Percentiles rank a stretch among this genome's conserved stretches.
phyloP scores from a whole-genome alignment of 2,113 vertebrate species.

The Mormyrus lacerda region DNA sequence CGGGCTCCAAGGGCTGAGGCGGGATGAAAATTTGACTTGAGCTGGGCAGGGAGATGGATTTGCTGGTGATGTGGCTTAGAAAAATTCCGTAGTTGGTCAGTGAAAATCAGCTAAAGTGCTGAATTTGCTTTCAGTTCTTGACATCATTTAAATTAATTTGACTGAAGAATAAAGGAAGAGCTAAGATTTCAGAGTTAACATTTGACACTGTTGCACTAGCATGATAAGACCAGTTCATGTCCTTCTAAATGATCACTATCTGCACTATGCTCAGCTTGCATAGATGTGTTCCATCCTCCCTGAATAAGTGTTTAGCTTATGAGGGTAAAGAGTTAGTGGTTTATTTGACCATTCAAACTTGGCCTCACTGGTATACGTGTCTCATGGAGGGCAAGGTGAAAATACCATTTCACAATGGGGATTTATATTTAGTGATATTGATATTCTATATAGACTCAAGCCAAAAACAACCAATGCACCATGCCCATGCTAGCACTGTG shows the following conservation, averaged over 20 bases:
- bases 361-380: neutral
- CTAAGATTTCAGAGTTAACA: neutral
- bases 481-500: neutral
- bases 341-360: neutral
- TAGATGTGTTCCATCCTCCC: neutral
- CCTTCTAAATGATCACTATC: neutral
- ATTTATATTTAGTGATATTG: neutral
- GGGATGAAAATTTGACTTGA: neutral
- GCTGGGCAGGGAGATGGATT: neutral
- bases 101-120: neutral
- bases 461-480: neutral
- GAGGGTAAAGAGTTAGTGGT: neutral
- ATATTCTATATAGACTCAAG: neutral
- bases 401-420: neutral
- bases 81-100: neutral
- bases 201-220: neutral
- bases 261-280: neutral
- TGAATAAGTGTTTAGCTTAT: neutral
- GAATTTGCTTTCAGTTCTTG: neutral
- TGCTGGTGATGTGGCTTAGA: neutral
- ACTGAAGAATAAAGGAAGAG: neutral
- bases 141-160: neutral
- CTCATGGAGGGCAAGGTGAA: neutral
- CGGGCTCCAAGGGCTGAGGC: conserved; percentile 84
- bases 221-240: neutral